Percentiles rank a stretch among this genome's conserved stretches.
Evolutionary conservation across 1,140 invertebrate species (phyloP).

Genomic region (Drosophila fuyamai): DNA sequence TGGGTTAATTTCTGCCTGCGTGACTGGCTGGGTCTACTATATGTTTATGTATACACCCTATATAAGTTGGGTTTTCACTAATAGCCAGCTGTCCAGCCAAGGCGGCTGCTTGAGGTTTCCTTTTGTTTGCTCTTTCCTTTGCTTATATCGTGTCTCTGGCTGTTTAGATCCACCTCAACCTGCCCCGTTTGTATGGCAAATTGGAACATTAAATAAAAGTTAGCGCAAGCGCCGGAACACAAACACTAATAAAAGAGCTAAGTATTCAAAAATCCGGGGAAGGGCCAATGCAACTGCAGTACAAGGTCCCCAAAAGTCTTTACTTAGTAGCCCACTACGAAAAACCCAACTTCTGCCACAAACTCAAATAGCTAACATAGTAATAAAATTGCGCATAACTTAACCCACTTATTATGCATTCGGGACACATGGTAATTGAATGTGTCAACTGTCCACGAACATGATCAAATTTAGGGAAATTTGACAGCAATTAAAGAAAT

Average conservation of each 20-base stretch:
- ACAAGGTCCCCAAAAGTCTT: constrained; percentile 28
- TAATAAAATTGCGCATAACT: constrained; percentile 17
- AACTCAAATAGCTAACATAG: constrained; percentile 2
- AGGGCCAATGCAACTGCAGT: constrained; percentile 39
- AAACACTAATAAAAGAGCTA: constrained; percentile 1
- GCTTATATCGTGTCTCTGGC: constrained; percentile 18
- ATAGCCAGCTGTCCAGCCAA: constrained; percentile 41
- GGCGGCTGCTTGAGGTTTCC: constrained; percentile 22
- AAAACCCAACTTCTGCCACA: neutral
- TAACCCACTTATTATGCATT: constrained; percentile 37
- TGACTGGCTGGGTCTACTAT: constrained; percentile 40
- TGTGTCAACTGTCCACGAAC: neutral
- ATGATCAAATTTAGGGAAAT: neutral
- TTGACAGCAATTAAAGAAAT: neutral
- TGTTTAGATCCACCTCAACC: constrained; percentile 35
- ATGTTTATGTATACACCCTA: constrained; percentile 10
- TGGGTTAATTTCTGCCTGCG: constrained; percentile 55
- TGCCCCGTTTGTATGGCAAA: constrained; percentile 33
- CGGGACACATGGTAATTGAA: constrained; percentile 10
- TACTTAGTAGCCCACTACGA: neutral
- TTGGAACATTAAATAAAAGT: constrained; percentile 53
- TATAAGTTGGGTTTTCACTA: constrained; percentile 17
- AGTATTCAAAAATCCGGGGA: constrained; percentile 10
- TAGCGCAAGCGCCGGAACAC: constrained; percentile 44
- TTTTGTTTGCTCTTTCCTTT: constrained; percentile 27